These are phyloP conservation scores for Scomberomorus guttatus DNA, from an alignment of 2,797 vertebrate genomes.

Conservation along the genomic window DNA sequence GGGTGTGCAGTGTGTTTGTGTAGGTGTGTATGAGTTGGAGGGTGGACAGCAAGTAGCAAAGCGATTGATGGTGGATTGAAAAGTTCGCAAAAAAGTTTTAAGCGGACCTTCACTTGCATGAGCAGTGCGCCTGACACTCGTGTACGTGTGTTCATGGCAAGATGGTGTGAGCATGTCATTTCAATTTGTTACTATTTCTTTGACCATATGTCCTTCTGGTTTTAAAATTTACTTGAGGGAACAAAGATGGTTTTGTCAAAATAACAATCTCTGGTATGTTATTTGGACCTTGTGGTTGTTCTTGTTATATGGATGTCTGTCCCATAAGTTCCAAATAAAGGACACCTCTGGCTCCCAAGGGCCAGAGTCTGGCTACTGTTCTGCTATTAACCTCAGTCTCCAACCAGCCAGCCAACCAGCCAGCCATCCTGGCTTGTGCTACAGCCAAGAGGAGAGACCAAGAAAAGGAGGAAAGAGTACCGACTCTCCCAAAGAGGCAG, in stretches of 20 bases:
- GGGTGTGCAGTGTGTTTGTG: conserved; percentile 37
- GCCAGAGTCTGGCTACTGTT: conserved; percentile 80
- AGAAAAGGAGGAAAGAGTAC: conserved; percentile 79
- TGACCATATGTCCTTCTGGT: conserved; percentile 33
- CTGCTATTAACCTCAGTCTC: conserved; percentile 75
- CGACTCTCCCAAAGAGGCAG: conserved; percentile 83
- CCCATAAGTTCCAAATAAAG: conserved; percentile 70
- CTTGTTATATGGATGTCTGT: conserved; percentile 52
- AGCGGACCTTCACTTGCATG: conserved; percentile 25
- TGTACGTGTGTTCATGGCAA: conserved; percentile 17
- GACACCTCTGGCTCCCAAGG: conserved; percentile 70
- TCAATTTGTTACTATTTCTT: conserved; percentile 28
- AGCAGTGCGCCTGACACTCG: conserved; percentile 6
- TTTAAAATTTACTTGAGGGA: conserved; percentile 39
- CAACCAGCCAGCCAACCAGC: conserved; percentile 71
- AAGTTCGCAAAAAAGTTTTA: conserved; percentile 19
- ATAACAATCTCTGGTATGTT: conserved; percentile 41
- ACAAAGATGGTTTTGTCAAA: conserved; percentile 60
- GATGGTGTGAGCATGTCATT: conserved; percentile 4
- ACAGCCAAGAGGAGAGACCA: conserved; percentile 79
- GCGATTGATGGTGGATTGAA: conserved; percentile 19
- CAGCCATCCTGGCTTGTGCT: conserved; percentile 77
- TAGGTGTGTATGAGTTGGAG: conserved; percentile 24
- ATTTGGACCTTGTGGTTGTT: conserved; percentile 63
- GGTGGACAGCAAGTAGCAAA: conserved; percentile 1